Evolutionary conservation across 1,140 invertebrate genomes (phyloP), one percentile per base, ranked within the genome.

Genomic region (Pseudomyrmex dendroicus): DNA sequence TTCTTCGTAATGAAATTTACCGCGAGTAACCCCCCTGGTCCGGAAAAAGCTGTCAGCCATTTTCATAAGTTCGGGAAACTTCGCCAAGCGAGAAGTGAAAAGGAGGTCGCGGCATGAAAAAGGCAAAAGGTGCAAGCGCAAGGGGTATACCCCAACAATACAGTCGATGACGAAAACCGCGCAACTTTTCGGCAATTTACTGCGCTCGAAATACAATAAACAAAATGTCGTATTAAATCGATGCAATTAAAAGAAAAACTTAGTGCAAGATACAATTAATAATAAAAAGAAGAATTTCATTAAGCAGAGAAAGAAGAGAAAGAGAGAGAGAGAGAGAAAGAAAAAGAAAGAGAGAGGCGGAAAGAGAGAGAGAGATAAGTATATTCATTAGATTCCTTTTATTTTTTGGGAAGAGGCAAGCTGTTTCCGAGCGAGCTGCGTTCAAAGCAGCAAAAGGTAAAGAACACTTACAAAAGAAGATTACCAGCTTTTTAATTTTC

Each of bases 21-120:
- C 56, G 62, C 82, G 57, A 85, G 76, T 82, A 86, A 85, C 25
- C 25, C 64, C 35, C 35, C 66, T 54, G 72, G 84, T 76, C 85
- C 72, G 84, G 84, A 83, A 85, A 83, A 85, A 83, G 78, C 85
- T 86, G 84, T 83, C 85, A 83, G 84, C 85, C 85, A 86, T 86
- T 86, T 85, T 86, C 85, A 86, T 86, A 85, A 86, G 84, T 78
- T 85, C 64, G 78, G 76, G 84, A 85, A 85, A 77, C 77, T 86
- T 73, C 57, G 59, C 70, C 85, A 83, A 86, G 72, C 82, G 67
- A 50, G 84, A 80, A 78, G 68, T 62, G 73, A 63, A 87, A 86
- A 84, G 73, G 68, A 78, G 82, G 80, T 84, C 85, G 56, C 48
- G n/a, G 66, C 46, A 61, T 15, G 76, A 72, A 83, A 67, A 84